Evolutionary conservation across 2,888 invertebrate species (phyloP).

Genomic region (Reticulitermes lucifugus): DNA sequence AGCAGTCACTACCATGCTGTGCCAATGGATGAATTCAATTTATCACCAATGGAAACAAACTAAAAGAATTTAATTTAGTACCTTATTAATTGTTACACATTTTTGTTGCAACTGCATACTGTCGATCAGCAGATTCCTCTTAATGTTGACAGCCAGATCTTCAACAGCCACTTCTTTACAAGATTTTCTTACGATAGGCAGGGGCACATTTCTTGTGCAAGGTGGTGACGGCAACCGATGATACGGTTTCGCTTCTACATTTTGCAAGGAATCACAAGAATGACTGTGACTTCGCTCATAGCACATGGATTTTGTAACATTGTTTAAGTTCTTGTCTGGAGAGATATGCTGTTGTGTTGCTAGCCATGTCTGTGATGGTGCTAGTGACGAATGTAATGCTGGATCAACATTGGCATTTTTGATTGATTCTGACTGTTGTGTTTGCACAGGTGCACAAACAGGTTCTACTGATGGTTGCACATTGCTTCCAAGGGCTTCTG

Average conservation of each 20-base stretch:
- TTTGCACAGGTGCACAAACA: not conserved
- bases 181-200: slow-evolving; percentile 31
- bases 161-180: slow-evolving; percentile 34
- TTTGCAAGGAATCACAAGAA: slow-evolving; percentile 47
- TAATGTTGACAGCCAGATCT: slow-evolving; percentile 32
- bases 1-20: no score
- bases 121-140: slow-evolving; percentile 43
- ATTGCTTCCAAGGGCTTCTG: slow-evolving; percentile 53
- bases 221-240: slow-evolving; percentile 15
- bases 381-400: no score
- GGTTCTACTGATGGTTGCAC: slow-evolving; percentile 22
- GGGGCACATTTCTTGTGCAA: slow-evolving; percentile 12
- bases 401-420: not conserved
- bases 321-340: slow-evolving; percentile 48
- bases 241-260: not conserved
- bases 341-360: slow-evolving; percentile 27
- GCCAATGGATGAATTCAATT: no score
- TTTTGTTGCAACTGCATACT: slow-evolving; percentile 56
- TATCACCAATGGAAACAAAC: no score
- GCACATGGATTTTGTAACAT: slow-evolving; percentile 6
- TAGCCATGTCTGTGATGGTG: slow-evolving; percentile 35
- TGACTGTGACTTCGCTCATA: slow-evolving; percentile 44
- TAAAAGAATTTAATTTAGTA: slow-evolving; percentile 37
- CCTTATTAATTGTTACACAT: slow-evolving; percentile 57
- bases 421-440: slow-evolving; percentile 1